Evolutionary conservation across 2,113 vertebrate genomes (phyloP).

Genomic region (Phaethornis superciliosus): DNA sequence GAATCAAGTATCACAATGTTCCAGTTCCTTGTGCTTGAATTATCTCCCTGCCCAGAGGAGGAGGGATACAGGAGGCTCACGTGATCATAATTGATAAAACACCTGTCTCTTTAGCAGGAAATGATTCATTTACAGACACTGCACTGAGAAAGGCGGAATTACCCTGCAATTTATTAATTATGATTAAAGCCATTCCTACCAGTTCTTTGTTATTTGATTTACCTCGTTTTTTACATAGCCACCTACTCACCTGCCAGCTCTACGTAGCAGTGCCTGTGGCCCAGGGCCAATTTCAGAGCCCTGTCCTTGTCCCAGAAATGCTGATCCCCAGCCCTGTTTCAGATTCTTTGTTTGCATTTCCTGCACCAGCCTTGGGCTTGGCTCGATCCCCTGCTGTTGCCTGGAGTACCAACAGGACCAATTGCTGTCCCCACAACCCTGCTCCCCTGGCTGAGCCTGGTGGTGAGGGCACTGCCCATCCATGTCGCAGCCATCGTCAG

Average conservation of each 20-base stretch:
- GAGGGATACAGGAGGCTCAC: conserved; percentile 9
- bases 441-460: background rate
- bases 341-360: background rate
- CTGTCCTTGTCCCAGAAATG: background rate
- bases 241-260: background rate
- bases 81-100: conserved; percentile 3
- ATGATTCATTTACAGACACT: conserved; percentile 1
- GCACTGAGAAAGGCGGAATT: background rate
- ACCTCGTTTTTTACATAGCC: background rate
- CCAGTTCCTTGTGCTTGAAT: background rate
- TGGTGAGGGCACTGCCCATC: background rate
- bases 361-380: background rate
- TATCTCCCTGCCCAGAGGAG: background rate
- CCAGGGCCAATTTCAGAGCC: background rate
- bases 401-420: background rate
- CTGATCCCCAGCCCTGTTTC: background rate
- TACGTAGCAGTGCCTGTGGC: background rate
- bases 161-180: conserved; percentile 25
- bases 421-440: background rate
- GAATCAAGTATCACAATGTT: background rate
- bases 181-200: conserved; percentile 5
- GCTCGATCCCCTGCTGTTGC: background rate
- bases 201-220: background rate
- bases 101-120: conserved; percentile 1
- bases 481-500: background rate